Percentiles rank a stretch among this genome's conserved stretches.
Conservation (phyloP, 2,113 vertebrate species). For the Holacanthus passer region DNA sequence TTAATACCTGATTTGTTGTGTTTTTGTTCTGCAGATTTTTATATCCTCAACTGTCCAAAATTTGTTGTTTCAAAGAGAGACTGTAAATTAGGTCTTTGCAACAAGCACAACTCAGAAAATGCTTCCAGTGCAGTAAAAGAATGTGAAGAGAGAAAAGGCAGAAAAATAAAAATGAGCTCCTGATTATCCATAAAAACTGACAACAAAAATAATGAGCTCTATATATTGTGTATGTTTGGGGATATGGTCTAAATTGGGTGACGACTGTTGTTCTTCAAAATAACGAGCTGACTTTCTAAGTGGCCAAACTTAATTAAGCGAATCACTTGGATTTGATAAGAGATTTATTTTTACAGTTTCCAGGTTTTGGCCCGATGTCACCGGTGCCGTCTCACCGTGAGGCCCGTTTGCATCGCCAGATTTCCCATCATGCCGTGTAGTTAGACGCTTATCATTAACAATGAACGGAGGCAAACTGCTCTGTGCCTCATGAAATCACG, state of each 20-base stretch:
- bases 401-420: slow-evolving; percentile 15
- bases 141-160: not conserved
- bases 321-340: not conserved
- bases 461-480: slow-evolving; percentile 25
- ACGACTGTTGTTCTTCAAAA: not conserved
- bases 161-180: not conserved
- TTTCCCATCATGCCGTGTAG: not conserved
- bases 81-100: not conserved
- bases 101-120: not conserved
- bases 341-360: too few species aligned
- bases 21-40: too few species aligned
- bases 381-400: not conserved
- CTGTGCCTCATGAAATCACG: slow-evolving; percentile 46
- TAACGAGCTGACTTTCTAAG: not conserved
- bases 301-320: not conserved
- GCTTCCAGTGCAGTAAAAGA: not conserved
- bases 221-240: not conserved
- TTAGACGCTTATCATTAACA: slow-evolving; percentile 29
- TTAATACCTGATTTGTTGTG: too few species aligned
- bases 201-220: slow-evolving; percentile 18
- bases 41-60: not conserved
- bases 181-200: slow-evolving; percentile 12
- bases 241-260: not conserved
- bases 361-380: not conserved
- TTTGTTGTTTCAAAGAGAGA: not conserved